Percentiles rank a stretch among this genome's conserved stretches.
These are phyloP conservation scores for Drosophila acutilabella DNA, from an alignment of 2,888 invertebrate genomes.

Conservation along the genomic window DNA sequence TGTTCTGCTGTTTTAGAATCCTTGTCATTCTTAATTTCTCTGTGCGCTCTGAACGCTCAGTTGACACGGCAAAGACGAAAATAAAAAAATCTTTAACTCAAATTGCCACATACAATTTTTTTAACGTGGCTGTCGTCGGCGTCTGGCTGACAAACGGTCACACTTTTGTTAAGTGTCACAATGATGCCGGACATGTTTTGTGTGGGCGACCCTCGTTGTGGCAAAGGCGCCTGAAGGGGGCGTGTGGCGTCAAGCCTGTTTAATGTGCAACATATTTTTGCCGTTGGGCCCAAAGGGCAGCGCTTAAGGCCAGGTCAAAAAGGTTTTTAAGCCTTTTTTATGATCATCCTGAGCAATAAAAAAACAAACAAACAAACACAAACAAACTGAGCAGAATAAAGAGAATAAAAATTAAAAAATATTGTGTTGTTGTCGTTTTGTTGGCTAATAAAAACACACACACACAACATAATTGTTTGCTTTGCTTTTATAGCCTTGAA, in stretches of 20 bases:
- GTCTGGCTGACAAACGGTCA: constrained; percentile 65
- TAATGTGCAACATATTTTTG: constrained; percentile 69
- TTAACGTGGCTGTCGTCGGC: constrained; percentile 34
- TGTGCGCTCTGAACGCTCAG: constrained; percentile 15
- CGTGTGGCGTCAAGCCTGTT: constrained; percentile 14
- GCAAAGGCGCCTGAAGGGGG: background rate
- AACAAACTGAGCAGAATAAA: constrained; percentile 16
- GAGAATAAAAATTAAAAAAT: constrained; percentile 39
- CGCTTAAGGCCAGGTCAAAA: constrained; percentile 11
- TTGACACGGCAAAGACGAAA: constrained; percentile 34
- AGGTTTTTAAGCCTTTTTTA: constrained; percentile 48
- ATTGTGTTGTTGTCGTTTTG: constrained; percentile 2
- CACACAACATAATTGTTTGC: constrained; percentile 51
- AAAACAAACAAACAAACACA: constrained; percentile 12
- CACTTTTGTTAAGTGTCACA: constrained; percentile 72
- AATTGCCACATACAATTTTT: constrained; percentile 72
- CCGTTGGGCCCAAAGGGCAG: constrained; percentile 45
- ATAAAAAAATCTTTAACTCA: constrained; percentile 62
- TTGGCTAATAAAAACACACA: constrained; percentile 55
- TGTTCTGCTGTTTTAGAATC: constrained; percentile 39
- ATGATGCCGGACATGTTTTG: constrained; percentile 48
- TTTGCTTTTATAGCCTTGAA: constrained; percentile 25
- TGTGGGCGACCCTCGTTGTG: constrained; percentile 22
- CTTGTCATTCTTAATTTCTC: constrained; percentile 75
- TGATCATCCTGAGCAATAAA: constrained; percentile 31